These are phyloP conservation scores for Macrostomum lignano DNA, from an alignment of 1,140 invertebrate genomes.

Conservation along the genomic window DNA sequence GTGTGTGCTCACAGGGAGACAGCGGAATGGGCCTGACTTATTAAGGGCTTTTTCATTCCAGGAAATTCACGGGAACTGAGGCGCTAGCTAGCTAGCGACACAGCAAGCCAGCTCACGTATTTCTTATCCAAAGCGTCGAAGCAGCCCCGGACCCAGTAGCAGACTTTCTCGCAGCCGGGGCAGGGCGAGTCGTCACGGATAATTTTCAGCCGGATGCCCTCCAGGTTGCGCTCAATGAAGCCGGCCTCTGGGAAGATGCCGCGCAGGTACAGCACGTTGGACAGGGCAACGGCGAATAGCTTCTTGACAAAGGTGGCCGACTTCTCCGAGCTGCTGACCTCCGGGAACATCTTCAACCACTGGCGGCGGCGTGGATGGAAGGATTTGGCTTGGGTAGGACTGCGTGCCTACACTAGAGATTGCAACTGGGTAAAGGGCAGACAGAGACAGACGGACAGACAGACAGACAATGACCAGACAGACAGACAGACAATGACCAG, in stretches of 20 bases:
- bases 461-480: too few species aligned
- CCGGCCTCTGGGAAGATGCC: slow-evolving; percentile 27
- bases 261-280: slow-evolving; percentile 26
- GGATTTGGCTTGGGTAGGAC: too few species aligned
- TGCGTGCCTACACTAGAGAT: too few species aligned
- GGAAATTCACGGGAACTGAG: not conserved
- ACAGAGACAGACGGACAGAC: too few species aligned
- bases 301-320: slow-evolving; percentile 28
- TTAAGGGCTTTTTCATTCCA: too few species aligned
- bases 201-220: slow-evolving; percentile 20
- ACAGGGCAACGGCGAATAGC: slow-evolving; percentile 27
- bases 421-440: too few species aligned
- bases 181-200: slow-evolving; percentile 22
- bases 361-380: too few species aligned
- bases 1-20: too few species aligned
- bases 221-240: slow-evolving; percentile 22
- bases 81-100: not conserved
- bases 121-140: slow-evolving; percentile 31
- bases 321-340: slow-evolving; percentile 20
- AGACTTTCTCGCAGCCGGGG: slow-evolving; percentile 22
- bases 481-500: too few species aligned
- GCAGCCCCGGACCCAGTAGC: slow-evolving; percentile 27
- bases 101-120: slow-evolving; percentile 23
- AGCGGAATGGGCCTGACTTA: too few species aligned
- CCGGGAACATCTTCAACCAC: slow-evolving; percentile 25